These are phyloP conservation scores for Platycnemis pennipes DNA, from an alignment of 2,888 invertebrate genomes.

Conservation along the genomic window DNA sequence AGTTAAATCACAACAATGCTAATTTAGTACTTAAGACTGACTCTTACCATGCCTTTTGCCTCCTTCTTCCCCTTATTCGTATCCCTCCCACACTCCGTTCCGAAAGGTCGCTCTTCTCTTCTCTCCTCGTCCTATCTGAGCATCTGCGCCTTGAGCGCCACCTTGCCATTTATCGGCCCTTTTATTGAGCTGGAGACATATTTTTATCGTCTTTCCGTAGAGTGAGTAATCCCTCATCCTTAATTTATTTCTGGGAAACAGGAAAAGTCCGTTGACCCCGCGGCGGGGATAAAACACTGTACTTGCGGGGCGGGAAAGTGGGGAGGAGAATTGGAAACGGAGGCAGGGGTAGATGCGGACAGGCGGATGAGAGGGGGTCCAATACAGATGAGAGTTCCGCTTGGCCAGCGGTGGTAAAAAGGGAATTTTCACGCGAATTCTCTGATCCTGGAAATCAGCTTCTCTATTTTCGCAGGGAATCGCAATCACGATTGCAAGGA, in stretches of 20 bases:
- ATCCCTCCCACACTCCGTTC: not conserved
- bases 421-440: not conserved
- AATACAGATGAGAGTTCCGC: not conserved
- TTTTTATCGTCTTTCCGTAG: conserved; percentile 5
- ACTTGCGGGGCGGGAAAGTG: not conserved
- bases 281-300: not conserved
- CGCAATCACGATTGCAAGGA: not conserved
- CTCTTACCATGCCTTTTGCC: not conserved
- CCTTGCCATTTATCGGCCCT: not conserved
- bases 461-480: not conserved
- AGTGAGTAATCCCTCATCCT: not conserved
- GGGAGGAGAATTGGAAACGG: not conserved
- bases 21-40: not conserved
- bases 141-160: not conserved
- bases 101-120: not conserved
- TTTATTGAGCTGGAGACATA: conserved; percentile 16
- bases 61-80: not conserved
- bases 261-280: not conserved
- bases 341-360: not conserved
- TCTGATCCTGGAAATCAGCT: not conserved
- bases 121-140: not conserved
- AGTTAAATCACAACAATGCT: not conserved
- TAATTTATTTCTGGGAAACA: not conserved
- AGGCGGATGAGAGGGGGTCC: not conserved
- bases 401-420: not conserved